A percentile compares a stretch with the other conserved stretches of the same genome.
Evolutionary conservation across 2,113 vertebrate genomes (phyloP).

Genomic region (Stegastes partitus): DNA sequence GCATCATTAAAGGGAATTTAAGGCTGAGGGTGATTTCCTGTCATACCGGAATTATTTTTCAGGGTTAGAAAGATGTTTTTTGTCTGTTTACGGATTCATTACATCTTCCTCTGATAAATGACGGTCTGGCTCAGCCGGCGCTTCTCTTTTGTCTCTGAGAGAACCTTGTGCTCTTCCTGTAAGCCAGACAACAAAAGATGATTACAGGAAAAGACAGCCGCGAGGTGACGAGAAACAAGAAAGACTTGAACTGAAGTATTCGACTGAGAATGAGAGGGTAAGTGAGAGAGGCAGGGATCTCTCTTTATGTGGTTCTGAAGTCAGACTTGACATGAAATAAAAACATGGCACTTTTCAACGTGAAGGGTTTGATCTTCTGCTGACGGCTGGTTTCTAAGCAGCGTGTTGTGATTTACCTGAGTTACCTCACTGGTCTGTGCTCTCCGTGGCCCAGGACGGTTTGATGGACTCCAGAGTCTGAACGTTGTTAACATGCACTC

Average conservation of each 20-base stretch:
- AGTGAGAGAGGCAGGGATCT: not conserved
- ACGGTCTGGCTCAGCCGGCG: not conserved
- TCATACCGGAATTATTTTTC: not conserved
- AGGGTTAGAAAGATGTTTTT: not conserved
- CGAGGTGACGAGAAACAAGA: not conserved
- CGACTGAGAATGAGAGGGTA: not conserved
- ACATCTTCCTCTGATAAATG: not conserved
- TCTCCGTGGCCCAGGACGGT: not conserved
- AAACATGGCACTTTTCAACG: not conserved
- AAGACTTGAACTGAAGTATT: not conserved
- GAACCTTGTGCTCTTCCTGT: not conserved
- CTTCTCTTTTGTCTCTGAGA: not conserved
- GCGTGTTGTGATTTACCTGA: not conserved
- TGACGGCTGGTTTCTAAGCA: not conserved
- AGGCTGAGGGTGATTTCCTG: slow-evolving; percentile 7
- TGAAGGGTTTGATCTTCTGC: not conserved
- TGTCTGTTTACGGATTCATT: slow-evolving; percentile 9
- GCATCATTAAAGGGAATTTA: not conserved
- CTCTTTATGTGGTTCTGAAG: not conserved
- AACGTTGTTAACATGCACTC: not conserved
- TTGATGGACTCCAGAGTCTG: too few species aligned
- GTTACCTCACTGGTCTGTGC: not conserved
- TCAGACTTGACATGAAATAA: not conserved
- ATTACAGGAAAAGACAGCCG: not conserved
- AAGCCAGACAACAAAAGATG: not conserved